Conservation (phyloP, 2,888 invertebrate species). For the Rotaria socialis region DNA sequence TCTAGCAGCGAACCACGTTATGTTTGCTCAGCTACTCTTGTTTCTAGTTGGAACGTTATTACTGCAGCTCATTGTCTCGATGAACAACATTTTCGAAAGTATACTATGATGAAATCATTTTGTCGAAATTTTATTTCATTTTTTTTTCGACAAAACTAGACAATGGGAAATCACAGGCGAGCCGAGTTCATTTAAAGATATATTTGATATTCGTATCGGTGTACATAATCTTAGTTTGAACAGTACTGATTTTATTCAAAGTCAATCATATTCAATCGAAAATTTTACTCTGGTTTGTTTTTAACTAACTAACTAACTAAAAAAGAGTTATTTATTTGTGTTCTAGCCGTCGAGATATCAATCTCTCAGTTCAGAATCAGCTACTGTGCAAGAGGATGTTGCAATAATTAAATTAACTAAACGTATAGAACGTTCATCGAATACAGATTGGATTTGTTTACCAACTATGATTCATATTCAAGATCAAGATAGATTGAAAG, state of each 20-base stretch:
- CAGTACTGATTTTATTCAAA: background rate
- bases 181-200: constrained; percentile 25
- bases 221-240: constrained; percentile 29
- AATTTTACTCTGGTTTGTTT: constrained; percentile 21
- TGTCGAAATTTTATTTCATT: background rate
- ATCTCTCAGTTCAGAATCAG: background rate
- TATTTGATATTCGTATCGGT: constrained; percentile 30
- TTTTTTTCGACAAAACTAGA: background rate
- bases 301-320: background rate
- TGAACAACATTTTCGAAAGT: constrained; percentile 5
- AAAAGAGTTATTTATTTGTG: background rate
- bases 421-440: constrained; percentile 16
- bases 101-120: background rate
- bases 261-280: background rate
- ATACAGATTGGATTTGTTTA: background rate
- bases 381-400: background rate
- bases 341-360: background rate
- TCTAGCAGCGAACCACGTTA: background rate
- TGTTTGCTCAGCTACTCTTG: constrained; percentile 8
- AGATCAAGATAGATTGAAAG: constrained; percentile 29
- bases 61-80: constrained; percentile 27
- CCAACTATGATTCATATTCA: background rate
- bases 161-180: background rate
- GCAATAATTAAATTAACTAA: constrained; percentile 29
- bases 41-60: constrained; percentile 26